Conservation (phyloP, 2,113 vertebrate genomes). For the Tautogolabrus adspersus region DNA sequence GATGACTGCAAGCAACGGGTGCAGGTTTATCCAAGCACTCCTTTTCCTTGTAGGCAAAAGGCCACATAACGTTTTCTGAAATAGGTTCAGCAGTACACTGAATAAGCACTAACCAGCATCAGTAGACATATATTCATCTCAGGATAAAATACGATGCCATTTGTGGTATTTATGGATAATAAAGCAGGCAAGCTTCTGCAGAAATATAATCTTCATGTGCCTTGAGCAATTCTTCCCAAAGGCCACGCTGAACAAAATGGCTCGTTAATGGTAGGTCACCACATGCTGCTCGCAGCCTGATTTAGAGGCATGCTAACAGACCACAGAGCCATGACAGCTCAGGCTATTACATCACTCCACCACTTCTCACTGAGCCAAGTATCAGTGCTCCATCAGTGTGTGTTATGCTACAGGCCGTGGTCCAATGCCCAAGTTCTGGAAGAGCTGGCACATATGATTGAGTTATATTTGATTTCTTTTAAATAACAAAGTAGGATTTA, state of each 20-base stretch:
- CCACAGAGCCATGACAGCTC: constrained; percentile 51
- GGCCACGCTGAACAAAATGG: constrained; percentile 56
- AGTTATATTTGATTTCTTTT: constrained; percentile 8
- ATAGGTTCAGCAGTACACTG: constrained; percentile 27
- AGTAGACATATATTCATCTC: constrained; percentile 30
- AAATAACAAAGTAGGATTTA: constrained; percentile 23
- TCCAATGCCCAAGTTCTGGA: constrained; percentile 17
- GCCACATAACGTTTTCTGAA: constrained; percentile 39
- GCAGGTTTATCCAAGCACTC: constrained; percentile 40
- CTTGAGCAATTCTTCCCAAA: constrained; percentile 57
- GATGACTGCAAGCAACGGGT: constrained; percentile 2
- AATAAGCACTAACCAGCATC: constrained; percentile 21
- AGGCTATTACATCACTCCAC: constrained; percentile 65
- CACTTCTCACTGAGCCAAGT: constrained; percentile 36
- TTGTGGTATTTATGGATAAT: constrained; percentile 57
- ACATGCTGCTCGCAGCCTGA: constrained; percentile 51
- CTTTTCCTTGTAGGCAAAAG: constrained; percentile 20
- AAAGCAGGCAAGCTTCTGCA: constrained; percentile 20
- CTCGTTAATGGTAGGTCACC: constrained; percentile 65
- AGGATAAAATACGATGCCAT: constrained; percentile 56
- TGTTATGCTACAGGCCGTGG: constrained; percentile 39
- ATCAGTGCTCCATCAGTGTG: constrained; percentile 47
- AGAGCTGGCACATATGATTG: constrained; percentile 16
- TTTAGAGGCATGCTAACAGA: constrained; percentile 64
- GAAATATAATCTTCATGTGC: constrained; percentile 55